Percentiles rank a stretch among this genome's conserved stretches.
These are phyloP conservation scores for Gymnothorax javanicus DNA, from an alignment of 2,797 vertebrate species.

Conservation along the genomic window DNA sequence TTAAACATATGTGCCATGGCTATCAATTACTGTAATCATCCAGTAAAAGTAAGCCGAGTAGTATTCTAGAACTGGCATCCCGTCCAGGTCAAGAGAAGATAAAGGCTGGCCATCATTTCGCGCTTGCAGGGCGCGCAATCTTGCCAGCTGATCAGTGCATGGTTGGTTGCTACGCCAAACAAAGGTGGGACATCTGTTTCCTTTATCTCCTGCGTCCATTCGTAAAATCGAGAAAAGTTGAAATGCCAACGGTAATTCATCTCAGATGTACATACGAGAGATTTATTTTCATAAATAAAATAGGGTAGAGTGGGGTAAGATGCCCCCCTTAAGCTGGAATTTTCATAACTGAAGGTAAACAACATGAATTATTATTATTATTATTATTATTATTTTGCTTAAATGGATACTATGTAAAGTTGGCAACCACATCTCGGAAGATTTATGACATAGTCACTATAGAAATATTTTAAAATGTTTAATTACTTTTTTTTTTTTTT, in stretches of 20 bases:
- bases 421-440: too few species aligned
- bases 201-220: not conserved
- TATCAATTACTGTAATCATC: not conserved
- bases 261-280: not conserved
- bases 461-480: too few species aligned
- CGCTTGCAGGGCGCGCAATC: not conserved
- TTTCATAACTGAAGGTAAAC: too few species aligned
- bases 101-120: constrained; percentile 3
- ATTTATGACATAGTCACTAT: too few species aligned
- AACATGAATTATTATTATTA: too few species aligned
- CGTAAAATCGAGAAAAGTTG: not conserved
- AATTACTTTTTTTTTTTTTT: too few species aligned
- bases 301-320: too few species aligned
- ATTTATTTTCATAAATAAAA: not conserved
- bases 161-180: constrained; percentile 41
- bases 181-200: constrained; percentile 36
- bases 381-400: too few species aligned
- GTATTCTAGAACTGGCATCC: not conserved
- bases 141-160: constrained; percentile 31
- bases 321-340: too few species aligned
- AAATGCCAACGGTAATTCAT: not conserved
- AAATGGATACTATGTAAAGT: too few species aligned
- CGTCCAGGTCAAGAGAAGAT: not conserved
- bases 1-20: not conserved
- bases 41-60: constrained; percentile 23